Evolutionary conservation across 2,888 invertebrate genomes (phyloP).

Genomic region (Agrilus mali): DNA sequence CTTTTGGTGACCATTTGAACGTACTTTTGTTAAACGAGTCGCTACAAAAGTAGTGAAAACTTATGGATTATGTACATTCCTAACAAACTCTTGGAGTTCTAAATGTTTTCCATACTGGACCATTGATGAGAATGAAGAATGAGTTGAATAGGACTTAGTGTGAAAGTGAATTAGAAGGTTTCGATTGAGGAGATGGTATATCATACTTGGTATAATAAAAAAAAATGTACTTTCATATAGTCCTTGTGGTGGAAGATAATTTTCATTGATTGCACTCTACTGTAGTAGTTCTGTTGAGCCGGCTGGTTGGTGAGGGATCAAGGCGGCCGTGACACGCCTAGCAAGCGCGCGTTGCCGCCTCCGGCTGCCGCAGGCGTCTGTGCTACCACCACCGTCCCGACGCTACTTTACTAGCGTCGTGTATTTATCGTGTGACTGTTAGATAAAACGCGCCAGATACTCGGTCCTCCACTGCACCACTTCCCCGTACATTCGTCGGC

Average conservation of each 20-base stretch:
- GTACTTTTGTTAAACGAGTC: too few species aligned
- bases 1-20: too few species aligned
- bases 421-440: slow-evolving; percentile 35
- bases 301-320: slow-evolving; percentile 26
- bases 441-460: slow-evolving; percentile 29
- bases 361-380: slow-evolving; percentile 27
- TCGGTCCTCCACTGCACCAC: slow-evolving; percentile 19
- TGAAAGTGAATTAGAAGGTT: too few species aligned
- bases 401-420: slow-evolving; percentile 26
- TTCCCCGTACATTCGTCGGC: slow-evolving; percentile 11
- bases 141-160: too few species aligned
- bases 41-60: too few species aligned
- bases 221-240: too few species aligned
- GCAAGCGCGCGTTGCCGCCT: slow-evolving; percentile 34
- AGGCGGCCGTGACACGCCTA: slow-evolving; percentile 34
- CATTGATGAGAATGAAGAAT: too few species aligned
- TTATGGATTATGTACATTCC: too few species aligned
- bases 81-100: too few species aligned
- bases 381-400: slow-evolving; percentile 13
- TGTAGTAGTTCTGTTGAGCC: slow-evolving; percentile 13
- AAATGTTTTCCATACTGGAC: too few species aligned
- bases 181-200: too few species aligned
- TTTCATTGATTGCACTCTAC: slow-evolving; percentile 30
- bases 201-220: too few species aligned
- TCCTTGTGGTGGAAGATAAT: slow-evolving; percentile 4